Evolutionary conservation across 35 echinoderm and acorn worm species (phyloP).

Genomic region (Strongylocentrotus purpuratus): DNA sequence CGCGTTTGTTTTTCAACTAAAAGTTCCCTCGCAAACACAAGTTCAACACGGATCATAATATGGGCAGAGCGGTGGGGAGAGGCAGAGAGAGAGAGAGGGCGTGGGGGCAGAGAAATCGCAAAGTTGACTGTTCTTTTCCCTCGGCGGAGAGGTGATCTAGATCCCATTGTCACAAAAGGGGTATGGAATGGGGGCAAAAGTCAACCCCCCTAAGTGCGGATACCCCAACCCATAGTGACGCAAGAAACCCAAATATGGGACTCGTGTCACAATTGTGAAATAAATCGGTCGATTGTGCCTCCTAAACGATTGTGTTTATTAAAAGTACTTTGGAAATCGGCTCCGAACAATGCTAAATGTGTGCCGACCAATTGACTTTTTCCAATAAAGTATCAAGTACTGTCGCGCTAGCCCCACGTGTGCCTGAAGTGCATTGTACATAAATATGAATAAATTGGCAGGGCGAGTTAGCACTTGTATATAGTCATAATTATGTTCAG

Average conservation of each 20-base stretch:
- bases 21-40: neutral
- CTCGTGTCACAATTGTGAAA: constrained; percentile 31
- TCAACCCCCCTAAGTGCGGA: constrained; percentile 34
- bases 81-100: too few relatives aligned
- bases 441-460: constrained; percentile 3
- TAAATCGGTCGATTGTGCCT: constrained; percentile 35
- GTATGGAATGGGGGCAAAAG: constrained; percentile 32
- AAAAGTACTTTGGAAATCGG: constrained; percentile 5
- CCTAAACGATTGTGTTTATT: constrained; percentile 4
- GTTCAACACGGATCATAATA: neutral
- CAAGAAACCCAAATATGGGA: neutral
- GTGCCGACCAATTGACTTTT: constrained; percentile 34
- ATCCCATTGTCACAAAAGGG: neutral
- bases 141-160: neutral
- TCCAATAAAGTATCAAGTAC: constrained; percentile 1
- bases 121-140: constrained; percentile 28
- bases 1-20: neutral
- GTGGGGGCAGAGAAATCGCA: neutral
- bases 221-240: neutral
- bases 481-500: neutral
- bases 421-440: neutral
- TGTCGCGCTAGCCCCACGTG: neutral
- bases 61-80: neutral
- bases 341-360: constrained; percentile 1
- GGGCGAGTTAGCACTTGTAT: neutral